These are phyloP conservation scores for Anguilla rostrata DNA, from an alignment of 2,113 vertebrate species.

Conservation along the genomic window DNA sequence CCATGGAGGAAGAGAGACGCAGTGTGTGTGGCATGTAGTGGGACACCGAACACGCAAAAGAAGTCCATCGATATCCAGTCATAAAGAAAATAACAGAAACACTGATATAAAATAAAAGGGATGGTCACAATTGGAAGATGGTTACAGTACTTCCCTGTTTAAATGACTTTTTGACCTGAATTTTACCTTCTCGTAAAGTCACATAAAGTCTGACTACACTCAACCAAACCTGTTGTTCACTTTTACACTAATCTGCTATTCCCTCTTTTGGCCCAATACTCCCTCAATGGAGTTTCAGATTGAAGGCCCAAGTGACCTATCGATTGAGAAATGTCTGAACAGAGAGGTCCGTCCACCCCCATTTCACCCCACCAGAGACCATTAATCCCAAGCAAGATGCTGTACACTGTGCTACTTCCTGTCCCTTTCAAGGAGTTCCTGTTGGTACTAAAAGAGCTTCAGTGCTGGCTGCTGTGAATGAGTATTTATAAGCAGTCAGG, in stretches of 20 bases:
- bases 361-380: background rate
- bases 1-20: conserved; percentile 72
- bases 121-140: conserved; percentile 73
- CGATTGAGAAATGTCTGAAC: background rate
- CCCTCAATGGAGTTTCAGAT: conserved; percentile 1
- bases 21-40: conserved; percentile 77
- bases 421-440: background rate
- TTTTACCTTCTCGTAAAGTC: conserved; percentile 37
- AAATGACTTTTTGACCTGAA: conserved; percentile 43
- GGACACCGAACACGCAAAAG: conserved; percentile 71
- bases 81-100: conserved; percentile 71
- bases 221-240: background rate
- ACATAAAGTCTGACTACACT: background rate
- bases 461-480: background rate
- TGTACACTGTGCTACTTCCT: background rate
- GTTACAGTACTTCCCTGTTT: conserved; percentile 42
- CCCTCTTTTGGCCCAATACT: background rate
- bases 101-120: conserved; percentile 76
- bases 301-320: background rate
- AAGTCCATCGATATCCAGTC: conserved; percentile 77
- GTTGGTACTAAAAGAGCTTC: background rate
- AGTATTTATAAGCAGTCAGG: background rate
- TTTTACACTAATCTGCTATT: background rate
- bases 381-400: background rate
- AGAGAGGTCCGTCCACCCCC: background rate